These are phyloP conservation scores for Dromococcyx pavoninus DNA, from an alignment of 2,797 vertebrate genomes.

Conservation along the genomic window DNA sequence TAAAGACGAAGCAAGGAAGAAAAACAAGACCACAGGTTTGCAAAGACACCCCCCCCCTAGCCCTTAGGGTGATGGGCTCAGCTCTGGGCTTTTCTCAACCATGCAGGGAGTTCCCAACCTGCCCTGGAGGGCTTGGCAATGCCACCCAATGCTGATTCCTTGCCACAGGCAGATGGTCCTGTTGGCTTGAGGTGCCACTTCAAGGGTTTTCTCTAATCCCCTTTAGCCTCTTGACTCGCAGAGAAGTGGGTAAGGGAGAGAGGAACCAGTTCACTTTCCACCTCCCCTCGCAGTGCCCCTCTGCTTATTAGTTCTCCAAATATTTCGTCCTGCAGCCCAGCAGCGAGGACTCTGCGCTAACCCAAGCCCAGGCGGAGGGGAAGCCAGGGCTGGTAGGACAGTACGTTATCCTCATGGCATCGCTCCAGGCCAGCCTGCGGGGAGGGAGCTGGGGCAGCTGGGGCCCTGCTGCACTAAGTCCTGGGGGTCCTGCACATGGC, in stretches of 20 bases:
- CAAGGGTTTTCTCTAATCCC: neutral
- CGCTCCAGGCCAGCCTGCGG: neutral
- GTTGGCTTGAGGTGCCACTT: neutral
- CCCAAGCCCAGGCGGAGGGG: neutral
- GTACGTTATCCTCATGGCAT: neutral
- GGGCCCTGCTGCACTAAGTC: neutral
- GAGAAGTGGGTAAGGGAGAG: neutral
- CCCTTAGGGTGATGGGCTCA: neutral
- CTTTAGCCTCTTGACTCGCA: neutral
- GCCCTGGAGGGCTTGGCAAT: neutral
- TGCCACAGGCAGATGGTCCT: rapidly evolving
- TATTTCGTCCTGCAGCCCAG: neutral
- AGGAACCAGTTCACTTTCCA: neutral
- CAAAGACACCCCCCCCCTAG: neutral
- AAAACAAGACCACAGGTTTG: neutral
- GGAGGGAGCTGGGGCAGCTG: neutral
- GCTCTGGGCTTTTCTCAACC: neutral
- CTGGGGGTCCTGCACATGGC: neutral
- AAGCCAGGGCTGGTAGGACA: neutral
- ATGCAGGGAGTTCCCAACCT: neutral
- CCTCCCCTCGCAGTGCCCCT: conserved; percentile 41
- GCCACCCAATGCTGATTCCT: neutral
- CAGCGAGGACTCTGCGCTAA: neutral
- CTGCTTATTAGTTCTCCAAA: conserved; percentile 59
- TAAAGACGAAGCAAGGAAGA: neutral